Evolutionary conservation across 2,113 vertebrate genomes (phyloP), one percentile per base, ranked within the genome.

Genomic region (Microcebus jonahi): DNA sequence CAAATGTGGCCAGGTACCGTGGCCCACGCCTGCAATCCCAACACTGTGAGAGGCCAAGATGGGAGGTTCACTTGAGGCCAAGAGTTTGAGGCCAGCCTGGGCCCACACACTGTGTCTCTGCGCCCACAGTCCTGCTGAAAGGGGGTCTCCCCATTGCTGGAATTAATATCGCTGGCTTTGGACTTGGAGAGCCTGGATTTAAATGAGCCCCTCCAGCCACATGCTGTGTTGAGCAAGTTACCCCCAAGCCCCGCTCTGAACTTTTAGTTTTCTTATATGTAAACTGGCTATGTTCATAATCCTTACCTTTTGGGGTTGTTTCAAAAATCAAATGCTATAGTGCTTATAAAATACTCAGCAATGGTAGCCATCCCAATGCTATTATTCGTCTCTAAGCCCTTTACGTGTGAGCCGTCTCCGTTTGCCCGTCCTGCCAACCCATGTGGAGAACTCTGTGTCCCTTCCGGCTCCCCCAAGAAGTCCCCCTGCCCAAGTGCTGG

Each of bases 291-390:
- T 85, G 67, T 70, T 85, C 76, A 65, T n/a, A 39, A 61, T 63
- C 55, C n/a, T 86, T 29, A 92, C 53, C 34, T 50, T 59, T 11
- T 55, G 84, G 88, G 42, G 61, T 53, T 71, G 68, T 53, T 86
- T 73, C 68, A 73, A 85, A 86, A 90, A 83, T 82, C 48, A 95
- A 81, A 79, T 68, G 67, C n/a, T 65, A 1, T 50, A 21, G 77
- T 67, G 80, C 53, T 88, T 82, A 34, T 61, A 63, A 53, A 65
- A 36, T 27, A 48, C 91, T 82, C 93, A 59, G 71, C 65, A 25
- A 13, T 18, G 39, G 61, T 36, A 29, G 63, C 55, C 10, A 0
- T 31, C 39, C 17, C 75, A 61, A 18, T 39, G 79, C 61, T 67
- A 6, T 61, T 31, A 25, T 70, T 53, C 70, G 79, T 87, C 75